phyloP scores from a whole-genome alignment of 2,113 vertebrate genomes.

The Sinocyclocheilus anshuiensis region DNA sequence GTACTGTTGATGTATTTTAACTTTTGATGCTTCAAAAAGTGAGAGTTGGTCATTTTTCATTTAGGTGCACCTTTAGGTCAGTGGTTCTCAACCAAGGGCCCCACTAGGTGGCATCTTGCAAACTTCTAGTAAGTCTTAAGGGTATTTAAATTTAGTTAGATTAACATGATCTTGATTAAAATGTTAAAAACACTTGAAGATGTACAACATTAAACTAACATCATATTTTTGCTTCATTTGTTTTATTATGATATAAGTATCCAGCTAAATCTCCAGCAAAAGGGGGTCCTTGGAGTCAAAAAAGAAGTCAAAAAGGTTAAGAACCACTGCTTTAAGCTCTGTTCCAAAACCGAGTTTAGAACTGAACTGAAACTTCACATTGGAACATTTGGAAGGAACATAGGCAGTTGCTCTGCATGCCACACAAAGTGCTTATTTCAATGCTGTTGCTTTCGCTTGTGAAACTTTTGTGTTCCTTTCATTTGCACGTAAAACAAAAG shows the following conservation, averaged over 20 bases:
- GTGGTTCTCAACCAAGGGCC: background rate
- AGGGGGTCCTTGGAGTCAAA: no score
- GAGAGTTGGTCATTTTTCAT: background rate
- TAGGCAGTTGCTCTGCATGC: background rate
- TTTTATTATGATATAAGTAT: background rate
- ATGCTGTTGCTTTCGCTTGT: no score
- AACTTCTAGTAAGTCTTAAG: background rate
- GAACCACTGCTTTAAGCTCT: background rate
- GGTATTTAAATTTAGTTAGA: background rate
- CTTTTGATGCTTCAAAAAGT: background rate
- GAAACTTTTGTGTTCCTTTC: no score
- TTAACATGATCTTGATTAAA: background rate
- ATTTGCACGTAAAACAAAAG: background rate
- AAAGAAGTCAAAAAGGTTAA: background rate
- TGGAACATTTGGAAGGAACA: background rate
- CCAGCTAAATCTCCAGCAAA: no score
- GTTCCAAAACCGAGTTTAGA: background rate
- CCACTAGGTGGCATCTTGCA: background rate
- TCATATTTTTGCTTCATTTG: background rate
- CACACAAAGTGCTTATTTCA: no score
- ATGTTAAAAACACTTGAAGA: background rate
- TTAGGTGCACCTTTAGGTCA: background rate
- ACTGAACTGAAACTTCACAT: background rate
- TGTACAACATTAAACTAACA: background rate
- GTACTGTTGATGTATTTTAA: background rate